Conservation (phyloP, 1,140 invertebrate species). For the Andrena cerasifolii region DNA sequence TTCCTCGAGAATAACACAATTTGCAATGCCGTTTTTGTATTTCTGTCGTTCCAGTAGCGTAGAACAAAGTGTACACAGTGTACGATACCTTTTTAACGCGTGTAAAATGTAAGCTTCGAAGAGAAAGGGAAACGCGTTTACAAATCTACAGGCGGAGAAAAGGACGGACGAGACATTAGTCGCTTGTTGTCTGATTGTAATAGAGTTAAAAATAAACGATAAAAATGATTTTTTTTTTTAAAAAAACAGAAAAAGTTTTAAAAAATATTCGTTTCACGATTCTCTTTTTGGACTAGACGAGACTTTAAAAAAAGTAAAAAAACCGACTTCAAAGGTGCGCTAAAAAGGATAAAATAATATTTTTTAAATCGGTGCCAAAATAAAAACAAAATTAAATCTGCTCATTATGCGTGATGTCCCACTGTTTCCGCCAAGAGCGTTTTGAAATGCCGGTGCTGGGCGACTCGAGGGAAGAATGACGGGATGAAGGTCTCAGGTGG, state of each 20-base stretch:
- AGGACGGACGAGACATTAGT: neutral
- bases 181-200: neutral
- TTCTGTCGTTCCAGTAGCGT: neutral
- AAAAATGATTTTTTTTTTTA: constrained; percentile 18
- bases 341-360: too few relatives aligned
- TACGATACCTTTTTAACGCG: neutral
- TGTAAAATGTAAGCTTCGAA: neutral
- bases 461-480: too few relatives aligned
- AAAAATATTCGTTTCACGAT: neutral
- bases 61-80: neutral
- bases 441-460: too few relatives aligned
- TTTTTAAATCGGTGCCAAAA: too few relatives aligned
- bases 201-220: constrained; percentile 10
- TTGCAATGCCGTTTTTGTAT: neutral
- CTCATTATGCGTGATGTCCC: too few relatives aligned
- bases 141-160: neutral
- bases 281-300: neutral
- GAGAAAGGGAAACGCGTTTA: too few relatives aligned
- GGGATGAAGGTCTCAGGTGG: too few relatives aligned
- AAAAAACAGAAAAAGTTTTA: neutral
- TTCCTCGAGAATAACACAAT: neutral
- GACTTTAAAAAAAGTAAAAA: too few relatives aligned
- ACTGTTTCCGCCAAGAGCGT: too few relatives aligned
- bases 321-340: too few relatives aligned
- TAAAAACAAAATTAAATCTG: too few relatives aligned